phyloP scores from a whole-genome alignment of 2,113 vertebrate species.

The Callochromis pleurospilus region DNA sequence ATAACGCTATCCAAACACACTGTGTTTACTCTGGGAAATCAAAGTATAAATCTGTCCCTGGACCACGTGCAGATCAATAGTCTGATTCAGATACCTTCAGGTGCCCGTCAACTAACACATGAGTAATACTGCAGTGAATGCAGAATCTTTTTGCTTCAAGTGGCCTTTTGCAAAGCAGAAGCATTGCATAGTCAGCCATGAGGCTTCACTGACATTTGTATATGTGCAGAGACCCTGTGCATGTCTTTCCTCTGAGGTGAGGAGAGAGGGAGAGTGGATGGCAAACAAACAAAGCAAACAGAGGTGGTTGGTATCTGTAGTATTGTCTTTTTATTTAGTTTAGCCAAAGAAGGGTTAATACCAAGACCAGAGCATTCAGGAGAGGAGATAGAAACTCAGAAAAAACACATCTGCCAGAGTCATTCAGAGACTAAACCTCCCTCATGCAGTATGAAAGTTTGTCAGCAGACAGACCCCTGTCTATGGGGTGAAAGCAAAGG shows the following conservation, averaged over 20 bases:
- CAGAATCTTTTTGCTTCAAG: neutral
- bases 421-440: constrained; percentile 16
- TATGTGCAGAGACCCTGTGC: neutral
- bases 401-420: constrained; percentile 39
- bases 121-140: neutral
- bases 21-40: constrained; percentile 59
- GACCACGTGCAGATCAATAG: constrained; percentile 45
- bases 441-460: constrained; percentile 9
- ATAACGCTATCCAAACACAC: constrained; percentile 59
- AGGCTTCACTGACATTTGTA: neutral
- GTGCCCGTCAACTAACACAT: constrained; percentile 40
- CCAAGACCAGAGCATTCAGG: neutral
- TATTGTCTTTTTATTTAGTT: neutral
- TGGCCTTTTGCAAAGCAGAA: neutral
- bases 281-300: neutral
- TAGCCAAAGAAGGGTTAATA: neutral
- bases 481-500: neutral
- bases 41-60: constrained; percentile 64
- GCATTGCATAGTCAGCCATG: neutral
- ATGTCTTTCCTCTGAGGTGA: neutral
- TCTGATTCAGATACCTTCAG: constrained; percentile 39
- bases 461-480: neutral
- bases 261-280: neutral
- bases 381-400: neutral
- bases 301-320: neutral